phyloP scores from a whole-genome alignment of 2,888 invertebrate species.

The Platypus cylindrus region DNA sequence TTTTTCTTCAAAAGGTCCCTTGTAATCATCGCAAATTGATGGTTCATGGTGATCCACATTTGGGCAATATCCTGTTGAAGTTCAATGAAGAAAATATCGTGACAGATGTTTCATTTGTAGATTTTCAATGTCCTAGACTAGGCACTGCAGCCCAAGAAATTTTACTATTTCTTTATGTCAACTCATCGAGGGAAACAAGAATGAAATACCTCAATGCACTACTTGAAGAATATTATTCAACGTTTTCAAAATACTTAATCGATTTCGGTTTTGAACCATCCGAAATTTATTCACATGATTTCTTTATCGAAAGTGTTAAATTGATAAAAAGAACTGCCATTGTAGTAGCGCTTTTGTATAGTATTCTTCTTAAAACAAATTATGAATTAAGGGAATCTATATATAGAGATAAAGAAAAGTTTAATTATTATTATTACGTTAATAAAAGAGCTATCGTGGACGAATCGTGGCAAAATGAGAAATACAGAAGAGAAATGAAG shows the following conservation, averaged over 20 bases:
- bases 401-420: slow-evolving; percentile 5
- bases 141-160: slow-evolving; percentile 52
- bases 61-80: slow-evolving; percentile 24
- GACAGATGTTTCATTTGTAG: slow-evolving; percentile 23
- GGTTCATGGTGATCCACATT: slow-evolving; percentile 28
- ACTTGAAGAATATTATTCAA: slow-evolving; percentile 17
- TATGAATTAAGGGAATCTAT: slow-evolving; percentile 14
- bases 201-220: slow-evolving; percentile 15
- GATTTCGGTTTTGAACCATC: slow-evolving; percentile 14
- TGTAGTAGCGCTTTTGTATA: slow-evolving; percentile 11
- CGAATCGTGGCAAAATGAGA: slow-evolving; percentile 3
- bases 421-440: slow-evolving; percentile 3
- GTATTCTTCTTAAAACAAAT: slow-evolving; percentile 10
- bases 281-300: slow-evolving; percentile 16
- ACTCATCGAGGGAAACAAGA: slow-evolving; percentile 15
- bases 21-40: slow-evolving; percentile 27
- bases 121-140: slow-evolving; percentile 34
- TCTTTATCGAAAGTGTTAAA: slow-evolving; percentile 18
- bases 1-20: slow-evolving; percentile 18
- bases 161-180: slow-evolving; percentile 26
- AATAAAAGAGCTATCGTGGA: slow-evolving; percentile 5
- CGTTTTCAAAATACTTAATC: slow-evolving; percentile 15
- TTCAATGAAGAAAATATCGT: slow-evolving; percentile 11
- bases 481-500: slow-evolving; percentile 6
- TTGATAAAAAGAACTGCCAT: slow-evolving; percentile 16